Evolutionary conservation across 1,140 invertebrate genomes (phyloP).

Genomic region (Gonatopus flavifemur): DNA sequence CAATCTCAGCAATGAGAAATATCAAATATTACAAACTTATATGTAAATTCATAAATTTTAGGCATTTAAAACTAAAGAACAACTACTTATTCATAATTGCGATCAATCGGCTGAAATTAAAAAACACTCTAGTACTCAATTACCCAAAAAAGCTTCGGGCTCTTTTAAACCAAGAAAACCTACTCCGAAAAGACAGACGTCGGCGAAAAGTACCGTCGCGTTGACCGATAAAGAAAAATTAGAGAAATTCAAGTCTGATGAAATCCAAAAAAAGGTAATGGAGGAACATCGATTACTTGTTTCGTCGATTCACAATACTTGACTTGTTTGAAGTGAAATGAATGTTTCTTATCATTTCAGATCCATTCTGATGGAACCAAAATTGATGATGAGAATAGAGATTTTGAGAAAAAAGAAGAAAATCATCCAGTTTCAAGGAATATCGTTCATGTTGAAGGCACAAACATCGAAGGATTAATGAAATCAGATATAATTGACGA

Average conservation of each 20-base stretch:
- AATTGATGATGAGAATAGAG: no score
- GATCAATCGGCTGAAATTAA: constrained; percentile 44
- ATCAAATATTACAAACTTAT: constrained; percentile 1
- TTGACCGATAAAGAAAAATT: constrained; percentile 46
- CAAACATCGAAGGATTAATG: constrained; percentile 24
- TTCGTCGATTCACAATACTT: no score
- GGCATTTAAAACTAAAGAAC: constrained; percentile 52
- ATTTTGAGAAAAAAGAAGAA: constrained; percentile 27
- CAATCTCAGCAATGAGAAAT: not conserved
- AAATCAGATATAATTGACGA: constrained; percentile 23
- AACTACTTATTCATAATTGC: constrained; percentile 49
- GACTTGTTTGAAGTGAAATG: no score
- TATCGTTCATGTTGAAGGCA: no score
- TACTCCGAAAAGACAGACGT: constrained; percentile 49
- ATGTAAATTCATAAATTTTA: constrained; percentile 18
- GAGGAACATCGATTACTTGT: no score
- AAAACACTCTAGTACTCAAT: constrained; percentile 45
- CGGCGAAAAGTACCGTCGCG: constrained; percentile 36
- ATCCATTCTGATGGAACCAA: no score
- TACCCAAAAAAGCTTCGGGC: constrained; percentile 50
- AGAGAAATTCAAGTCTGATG: constrained; percentile 44
- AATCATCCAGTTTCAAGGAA: constrained; percentile 22
- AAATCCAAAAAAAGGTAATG: constrained; percentile 44
- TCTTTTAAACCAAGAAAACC: constrained; percentile 51
- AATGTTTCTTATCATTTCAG: no score